Evolutionary conservation across 2,797 vertebrate genomes (phyloP), one percentile per base, ranked within the genome.

Genomic region (Cyprinella venusta): DNA sequence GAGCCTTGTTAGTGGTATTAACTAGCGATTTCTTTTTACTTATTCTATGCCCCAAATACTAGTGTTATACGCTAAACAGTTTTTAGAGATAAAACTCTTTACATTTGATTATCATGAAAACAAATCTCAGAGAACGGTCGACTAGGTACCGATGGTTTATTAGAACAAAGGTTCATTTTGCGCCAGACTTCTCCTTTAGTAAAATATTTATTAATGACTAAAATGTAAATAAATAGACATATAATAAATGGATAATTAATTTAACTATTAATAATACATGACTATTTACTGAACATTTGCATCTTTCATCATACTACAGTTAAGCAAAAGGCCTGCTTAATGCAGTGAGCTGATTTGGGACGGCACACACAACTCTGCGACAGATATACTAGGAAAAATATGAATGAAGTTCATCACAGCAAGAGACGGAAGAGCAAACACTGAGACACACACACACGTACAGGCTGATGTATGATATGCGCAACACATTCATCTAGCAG

Each of bases 401-500:
- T 76, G 33, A 67, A 82, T 67, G n/a, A 76, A 45, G 70, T 76
- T 80, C 48, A 80, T 83, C 67, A 80, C 40, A 45, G 42, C 33
- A n/a, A 19, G 75, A 75, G 69, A 48, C 9, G 12, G 61, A 65
- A 78, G 65, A 45, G 67, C 30, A 71, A 76, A 74, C 79, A 77
- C 67, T 12, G 42, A 77, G 64, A 64, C 52, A 7, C 75, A 64
- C 52, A 7, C 75, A 75, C 52, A 36, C 40, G 38, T 65, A 42
- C 40, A 50, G 36, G 18, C 68, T 69, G 59, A 69, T 50, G 71
- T 10, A 79, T 61, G 74, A 71, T 42, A 80, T 64, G 45, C 19
- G 76, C 77, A 70, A 82, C 56, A 67, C 82, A 83, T 74, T 74
- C 48, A 76, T 77, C 81, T 40, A 71, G 72, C 42, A 70, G 59